Conservation (phyloP, 2,797 vertebrate genomes). For the Podarcis lilfordi region DNA sequence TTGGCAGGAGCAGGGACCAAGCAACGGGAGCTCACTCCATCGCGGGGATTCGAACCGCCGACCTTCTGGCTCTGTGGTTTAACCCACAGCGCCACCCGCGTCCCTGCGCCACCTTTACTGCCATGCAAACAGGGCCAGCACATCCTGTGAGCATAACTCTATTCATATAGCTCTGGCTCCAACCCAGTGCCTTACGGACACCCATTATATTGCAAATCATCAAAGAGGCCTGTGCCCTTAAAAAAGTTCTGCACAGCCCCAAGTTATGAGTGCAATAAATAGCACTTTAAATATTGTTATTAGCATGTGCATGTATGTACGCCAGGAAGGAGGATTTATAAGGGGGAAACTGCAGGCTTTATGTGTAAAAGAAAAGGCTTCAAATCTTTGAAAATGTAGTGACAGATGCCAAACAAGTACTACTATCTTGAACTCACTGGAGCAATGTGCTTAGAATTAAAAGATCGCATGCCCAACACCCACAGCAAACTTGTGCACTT, state of each 20-base stretch:
- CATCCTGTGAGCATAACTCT: not conserved
- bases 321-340: not conserved
- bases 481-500: not conserved
- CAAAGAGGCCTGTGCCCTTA: not conserved
- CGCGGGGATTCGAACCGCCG: no score
- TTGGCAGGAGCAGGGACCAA: no score
- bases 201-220: not conserved
- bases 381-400: not conserved
- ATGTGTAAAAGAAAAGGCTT: not conserved
- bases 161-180: not conserved
- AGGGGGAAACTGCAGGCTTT: not conserved
- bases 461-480: not conserved
- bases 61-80: no score
- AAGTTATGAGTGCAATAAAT: not conserved
- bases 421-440: not conserved
- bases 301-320: no score
- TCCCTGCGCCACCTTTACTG: no score
- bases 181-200: no score
- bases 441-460: not conserved
- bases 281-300: not conserved
- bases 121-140: not conserved
- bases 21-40: no score
- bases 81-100: no score
- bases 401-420: not conserved
- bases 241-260: not conserved